Conservation (phyloP, 2,113 vertebrate genomes). For the Microcebus ravelobensis region DNA sequence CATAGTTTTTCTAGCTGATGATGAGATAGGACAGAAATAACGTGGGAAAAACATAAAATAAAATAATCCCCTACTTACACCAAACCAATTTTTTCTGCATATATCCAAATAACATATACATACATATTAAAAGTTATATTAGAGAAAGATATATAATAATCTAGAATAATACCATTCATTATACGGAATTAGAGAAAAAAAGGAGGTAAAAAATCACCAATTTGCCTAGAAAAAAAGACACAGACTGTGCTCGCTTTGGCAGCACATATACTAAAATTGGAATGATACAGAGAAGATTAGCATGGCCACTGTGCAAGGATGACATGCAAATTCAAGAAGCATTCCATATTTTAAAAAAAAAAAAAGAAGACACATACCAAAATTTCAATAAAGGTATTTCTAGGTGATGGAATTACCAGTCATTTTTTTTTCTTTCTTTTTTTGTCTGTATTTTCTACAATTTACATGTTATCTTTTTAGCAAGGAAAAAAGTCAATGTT, state of each 20-base stretch:
- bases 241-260: too few species aligned
- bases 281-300: too few species aligned
- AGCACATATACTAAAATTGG: too few species aligned
- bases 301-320: too few species aligned
- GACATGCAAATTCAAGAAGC: too few species aligned
- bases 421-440: not conserved
- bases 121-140: not conserved
- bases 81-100: not conserved
- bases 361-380: not conserved
- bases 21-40: not conserved
- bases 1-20: not conserved
- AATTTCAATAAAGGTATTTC: constrained; percentile 24
- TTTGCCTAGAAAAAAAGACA: not conserved
- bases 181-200: not conserved
- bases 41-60: not conserved
- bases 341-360: too few species aligned
- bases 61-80: not conserved
- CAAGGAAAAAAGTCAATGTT: not conserved
- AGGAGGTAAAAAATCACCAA: not conserved
- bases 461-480: not conserved
- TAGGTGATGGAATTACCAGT: not conserved
- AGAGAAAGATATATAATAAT: not conserved
- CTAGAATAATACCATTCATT: not conserved
- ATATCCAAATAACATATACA: not conserved
- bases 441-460: not conserved